A percentile compares a stretch with the other conserved stretches of the same genome.
Evolutionary conservation across 2,113 vertebrate genomes (phyloP).

Genomic region (Hyperoodon ampullatus): DNA sequence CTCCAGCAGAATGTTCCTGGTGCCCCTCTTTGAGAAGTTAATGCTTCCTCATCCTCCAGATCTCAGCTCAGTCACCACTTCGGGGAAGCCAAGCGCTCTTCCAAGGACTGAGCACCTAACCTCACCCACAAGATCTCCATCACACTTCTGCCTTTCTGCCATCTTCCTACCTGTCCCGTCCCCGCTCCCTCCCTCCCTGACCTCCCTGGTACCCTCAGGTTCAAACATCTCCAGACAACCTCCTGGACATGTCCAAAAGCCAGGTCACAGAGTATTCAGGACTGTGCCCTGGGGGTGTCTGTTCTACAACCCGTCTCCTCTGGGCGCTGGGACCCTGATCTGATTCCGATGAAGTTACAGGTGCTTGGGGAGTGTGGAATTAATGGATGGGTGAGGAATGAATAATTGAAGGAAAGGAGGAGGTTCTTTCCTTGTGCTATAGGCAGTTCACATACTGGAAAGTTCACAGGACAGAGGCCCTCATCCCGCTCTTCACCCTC

Average conservation of each 20-base stretch:
- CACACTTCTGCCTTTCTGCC: neutral
- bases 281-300: neutral
- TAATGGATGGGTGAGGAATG: neutral
- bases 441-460: neutral
- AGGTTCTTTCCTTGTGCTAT: neutral
- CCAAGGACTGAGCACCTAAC: neutral
- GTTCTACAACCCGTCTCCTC: neutral
- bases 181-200: neutral
- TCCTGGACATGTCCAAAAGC: neutral
- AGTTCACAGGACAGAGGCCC: neutral
- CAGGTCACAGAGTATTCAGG: neutral
- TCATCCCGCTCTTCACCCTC: neutral
- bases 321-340: neutral
- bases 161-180: neutral
- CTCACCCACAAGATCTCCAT: neutral
- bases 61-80: neutral
- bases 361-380: neutral
- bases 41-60: neutral
- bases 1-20: neutral
- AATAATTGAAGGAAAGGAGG: neutral
- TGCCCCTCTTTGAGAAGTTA: neutral
- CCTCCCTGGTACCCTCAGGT: neutral
- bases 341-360: neutral
- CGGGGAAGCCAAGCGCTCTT: rapidly evolving
- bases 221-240: neutral